Base-by-base conservation (phyloP, 2,797 vertebrate genomes). In the Menidia menidia region DNA sequence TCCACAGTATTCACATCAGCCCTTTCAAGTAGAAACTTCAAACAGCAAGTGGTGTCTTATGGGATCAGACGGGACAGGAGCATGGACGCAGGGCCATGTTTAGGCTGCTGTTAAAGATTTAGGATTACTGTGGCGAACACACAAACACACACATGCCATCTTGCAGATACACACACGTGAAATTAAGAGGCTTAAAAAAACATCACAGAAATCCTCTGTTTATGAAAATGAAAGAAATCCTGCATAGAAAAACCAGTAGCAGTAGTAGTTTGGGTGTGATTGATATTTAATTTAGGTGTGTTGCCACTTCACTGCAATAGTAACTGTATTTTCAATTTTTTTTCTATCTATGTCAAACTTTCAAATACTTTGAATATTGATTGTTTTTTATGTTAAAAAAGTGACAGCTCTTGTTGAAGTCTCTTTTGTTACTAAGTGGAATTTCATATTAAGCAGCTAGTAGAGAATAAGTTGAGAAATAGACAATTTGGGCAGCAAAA, bases 11-110 rank as follows among this genome's bases (percentile, higher is more conserved):
- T 92, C 77, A 92, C 82, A 92, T 90, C 77, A 89, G 84, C 75
- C 70, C 91, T 93, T 95, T 94, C 89, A 93, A 92, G 92, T 92
- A 62, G 57, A 74, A 80, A 92, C 93, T 93, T 95, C 92, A 94
- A 93, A 95, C 90, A 80, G 78, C 14, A 44, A 66, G 63, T 60
- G 43, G 75, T n/a, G 84, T 92, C 92, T 93, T 87, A 81, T 57
- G 86, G 89, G 91, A 92, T 91, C 82, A 89, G 78, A 78, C 7
- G 43, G 89, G 86, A 92, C 85, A 85, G 60, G 54, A 80, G 63
- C 64, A 72, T 8, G 62, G 82, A 75, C 65, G 66, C 64, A 77
- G 71, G 53, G 19, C 71, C 80, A 58, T 87, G 88, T 84, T 87
- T 69, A 75, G 71, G 75, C 75, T 81, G 76, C 71, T 88, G 80